Evolutionary conservation across 2,888 invertebrate genomes (phyloP), one percentile per base, ranked within the genome.

Genomic region (Stenolophus ochropezus): DNA sequence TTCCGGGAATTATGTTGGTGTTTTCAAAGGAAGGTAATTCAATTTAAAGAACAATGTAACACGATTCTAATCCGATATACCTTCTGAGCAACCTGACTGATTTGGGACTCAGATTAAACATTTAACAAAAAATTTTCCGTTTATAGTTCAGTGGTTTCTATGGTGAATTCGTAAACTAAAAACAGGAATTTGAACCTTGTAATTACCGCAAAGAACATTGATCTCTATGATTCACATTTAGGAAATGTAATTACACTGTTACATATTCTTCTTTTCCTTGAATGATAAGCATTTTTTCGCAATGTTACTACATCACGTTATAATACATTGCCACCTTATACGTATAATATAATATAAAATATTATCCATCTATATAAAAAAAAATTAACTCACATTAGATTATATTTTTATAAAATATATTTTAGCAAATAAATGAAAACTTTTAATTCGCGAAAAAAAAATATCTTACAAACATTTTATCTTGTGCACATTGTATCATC

Each of bases 1-100:
- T 69, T 69, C 65, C 65, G 65, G 65, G 33, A 16, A 69, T 33
- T 69, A 21, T 69, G 1, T 6, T 8, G 65, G 11, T 33, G 1
- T 69, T 69, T 69, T 69, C 65, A 69, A 33, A 27, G 33, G 33
- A 27, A 69, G 42, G 33, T 33, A 69, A 69, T 69, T 33, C 27
- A 33, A 69, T 69, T 69, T 33, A 23, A 2, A 69, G 33, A 69
- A 69, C 65, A 69, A 69, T 69, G 65, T 69, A 69, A 18, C 4
- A 18, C 18, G 65, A 69, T 61, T 33, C 14, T 61, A n/a, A 61
- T 61, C 61, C 2, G 21, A 25, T 16, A 51, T 16, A 51, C 51
- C 18, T 51, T 1, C 14, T 18, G 56, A 4, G 14, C 8, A 56
- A 56, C 21, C 11, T 14, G 5, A 51, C 51, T 14, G 33, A 42